Evolutionary conservation across 2,888 invertebrate species (phyloP).

Genomic region (Apamea crenata): DNA sequence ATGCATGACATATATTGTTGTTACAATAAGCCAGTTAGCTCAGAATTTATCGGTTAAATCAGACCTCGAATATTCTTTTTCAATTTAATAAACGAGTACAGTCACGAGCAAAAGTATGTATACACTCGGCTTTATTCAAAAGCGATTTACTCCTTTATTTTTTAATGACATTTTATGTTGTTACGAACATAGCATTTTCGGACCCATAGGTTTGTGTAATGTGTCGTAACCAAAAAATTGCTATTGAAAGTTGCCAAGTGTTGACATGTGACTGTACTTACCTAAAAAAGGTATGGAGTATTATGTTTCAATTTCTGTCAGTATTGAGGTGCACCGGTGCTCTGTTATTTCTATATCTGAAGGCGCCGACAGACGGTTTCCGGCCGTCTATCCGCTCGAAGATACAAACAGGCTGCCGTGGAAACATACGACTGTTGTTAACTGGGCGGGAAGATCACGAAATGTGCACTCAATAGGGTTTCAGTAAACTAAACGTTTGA

Average conservation of each 20-base stretch:
- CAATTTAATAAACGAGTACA: too few relatives aligned
- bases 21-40: neutral
- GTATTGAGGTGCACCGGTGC: neutral
- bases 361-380: neutral
- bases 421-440: neutral
- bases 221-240: too few relatives aligned
- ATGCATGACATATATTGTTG: too few relatives aligned
- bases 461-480: neutral
- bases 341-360: slow-evolving; percentile 7
- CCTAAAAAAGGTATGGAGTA: neutral
- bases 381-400: neutral
- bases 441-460: neutral
- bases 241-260: too few relatives aligned
- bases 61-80: too few relatives aligned
- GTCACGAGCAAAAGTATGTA: too few relatives aligned
- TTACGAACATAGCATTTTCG: too few relatives aligned
- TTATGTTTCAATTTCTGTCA: neutral
- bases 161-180: too few relatives aligned
- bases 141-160: too few relatives aligned
- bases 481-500: neutral
- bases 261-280: too few relatives aligned
- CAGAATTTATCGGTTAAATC: neutral
- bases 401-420: slow-evolving; percentile 9
- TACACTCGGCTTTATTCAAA: too few relatives aligned
- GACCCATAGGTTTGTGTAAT: too few relatives aligned